Evolutionary conservation across 2,113 vertebrate species (phyloP).

Genomic region (Pampusana beccarii): DNA sequence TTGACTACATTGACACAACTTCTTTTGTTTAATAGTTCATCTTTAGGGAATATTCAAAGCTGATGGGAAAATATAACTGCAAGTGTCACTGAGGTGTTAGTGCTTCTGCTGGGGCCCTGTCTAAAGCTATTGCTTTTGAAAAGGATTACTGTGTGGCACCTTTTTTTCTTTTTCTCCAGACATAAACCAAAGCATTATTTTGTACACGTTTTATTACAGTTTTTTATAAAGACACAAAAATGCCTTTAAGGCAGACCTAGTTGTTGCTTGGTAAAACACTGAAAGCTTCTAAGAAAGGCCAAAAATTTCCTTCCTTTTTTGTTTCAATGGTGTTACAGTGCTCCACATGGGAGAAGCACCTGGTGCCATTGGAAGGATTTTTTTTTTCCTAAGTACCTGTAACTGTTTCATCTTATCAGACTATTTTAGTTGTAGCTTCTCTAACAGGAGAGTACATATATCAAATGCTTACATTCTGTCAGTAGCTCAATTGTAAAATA

Average conservation of each 20-base stretch:
- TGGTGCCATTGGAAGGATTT: background rate
- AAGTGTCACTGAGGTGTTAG: background rate
- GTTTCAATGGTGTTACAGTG: background rate
- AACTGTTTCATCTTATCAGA: background rate
- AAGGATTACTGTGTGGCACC: background rate
- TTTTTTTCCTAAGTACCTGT: background rate
- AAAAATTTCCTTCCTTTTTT: background rate
- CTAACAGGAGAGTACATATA: background rate
- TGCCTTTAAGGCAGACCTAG: background rate
- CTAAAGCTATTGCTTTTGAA: background rate
- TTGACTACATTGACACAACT: background rate
- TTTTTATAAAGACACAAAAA: background rate
- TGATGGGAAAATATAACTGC: background rate
- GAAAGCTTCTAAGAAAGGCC: background rate
- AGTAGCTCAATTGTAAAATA: background rate
- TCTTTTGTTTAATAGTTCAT: background rate
- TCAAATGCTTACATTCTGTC: background rate
- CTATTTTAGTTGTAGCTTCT: background rate
- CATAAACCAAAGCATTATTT: background rate
- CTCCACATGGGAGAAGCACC: background rate
- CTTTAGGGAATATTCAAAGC: background rate
- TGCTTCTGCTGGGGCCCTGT: background rate
- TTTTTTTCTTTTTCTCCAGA: background rate
- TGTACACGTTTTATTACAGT: accelerated
- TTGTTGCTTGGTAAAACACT: background rate